Evolutionary conservation across 1,140 invertebrate species (phyloP), one percentile per base, ranked within the genome.

Genomic region (Diachasma alloeum): DNA sequence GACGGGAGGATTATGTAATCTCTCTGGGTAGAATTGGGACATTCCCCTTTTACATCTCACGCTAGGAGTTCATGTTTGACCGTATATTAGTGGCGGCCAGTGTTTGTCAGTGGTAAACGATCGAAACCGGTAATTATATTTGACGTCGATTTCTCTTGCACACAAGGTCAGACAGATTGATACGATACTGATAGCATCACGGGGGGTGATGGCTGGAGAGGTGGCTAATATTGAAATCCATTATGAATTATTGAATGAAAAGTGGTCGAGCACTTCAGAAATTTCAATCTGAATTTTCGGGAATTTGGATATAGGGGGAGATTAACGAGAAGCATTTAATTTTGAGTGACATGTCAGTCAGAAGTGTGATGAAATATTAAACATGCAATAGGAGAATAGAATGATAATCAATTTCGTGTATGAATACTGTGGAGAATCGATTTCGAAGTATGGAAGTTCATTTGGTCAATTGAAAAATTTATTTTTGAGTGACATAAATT

Each of bases 111-210:
- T 19, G 76, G 83, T 81, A 88, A 89, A 88, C 86, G 79, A 77
- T 67, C 82, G 79, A 83, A 82, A 84, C 86, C 84, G 83, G 84
- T 87, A 87, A 88, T 88, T 88, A 89, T 84, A 85, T 89, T 88
- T 87, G 82, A 80, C 81, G 82, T 84, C 83, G 81, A 87, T 88
- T 87, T 82, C 85, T 86, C 85, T 75, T 81, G 82, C 78, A 87
- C 81, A 88, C 83, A 83, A 66, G 72, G 53, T 77, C 77, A 77
- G 69, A 81, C 81, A 73, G 75, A 77, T 77, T 80, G 75, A 68
- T 68, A 17, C n/a, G 59, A 46, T 44, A 46, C 36, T 42, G 26
- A 70, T 22, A 24, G 36, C 26, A 70, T 46, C 31, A 59, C 31
- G 31, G 31, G 31, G 46, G 39, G 17, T 15, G 26, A 17, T 56